These are phyloP conservation scores for Mystacides longicornis DNA, from an alignment of 2,888 invertebrate genomes.

Conservation along the genomic window DNA sequence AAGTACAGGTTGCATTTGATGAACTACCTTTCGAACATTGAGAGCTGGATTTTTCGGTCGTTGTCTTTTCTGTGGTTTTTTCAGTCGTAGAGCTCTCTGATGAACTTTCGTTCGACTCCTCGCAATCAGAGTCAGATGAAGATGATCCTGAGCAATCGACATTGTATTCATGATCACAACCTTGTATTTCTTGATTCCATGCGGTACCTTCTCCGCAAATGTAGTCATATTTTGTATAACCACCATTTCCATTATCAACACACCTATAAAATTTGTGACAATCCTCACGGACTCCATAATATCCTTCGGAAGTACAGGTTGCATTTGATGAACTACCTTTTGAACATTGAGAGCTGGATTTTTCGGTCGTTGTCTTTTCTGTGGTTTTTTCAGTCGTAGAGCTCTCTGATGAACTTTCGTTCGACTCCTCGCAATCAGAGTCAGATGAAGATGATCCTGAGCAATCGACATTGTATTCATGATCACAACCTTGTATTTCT, in stretches of 20 bases:
- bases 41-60: slow-evolving; percentile 4
- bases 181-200: slow-evolving; percentile 59
- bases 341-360: slow-evolving; percentile 30
- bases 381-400: background rate
- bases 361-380: background rate
- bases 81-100: too few species aligned
- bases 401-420: slow-evolving; percentile 7
- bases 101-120: slow-evolving; percentile 10
- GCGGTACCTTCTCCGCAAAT: slow-evolving; percentile 60
- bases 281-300: slow-evolving; percentile 58
- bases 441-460: slow-evolving; percentile 7
- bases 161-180: slow-evolving; percentile 59
- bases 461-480: slow-evolving; percentile 42
- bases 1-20: slow-evolving; percentile 7
- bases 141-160: slow-evolving; percentile 41
- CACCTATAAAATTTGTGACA: slow-evolving; percentile 74
- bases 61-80: background rate
- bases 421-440: background rate
- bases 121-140: slow-evolving; percentile 10
- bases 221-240: slow-evolving; percentile 61
- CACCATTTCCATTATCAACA: slow-evolving; percentile 53
- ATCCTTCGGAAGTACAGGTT: slow-evolving; percentile 58
- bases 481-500: slow-evolving; percentile 48
- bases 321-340: slow-evolving; percentile 33
- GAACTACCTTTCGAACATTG: background rate